phyloP scores from a whole-genome alignment of 1,140 invertebrate genomes.

The Drosophila suzukii region DNA sequence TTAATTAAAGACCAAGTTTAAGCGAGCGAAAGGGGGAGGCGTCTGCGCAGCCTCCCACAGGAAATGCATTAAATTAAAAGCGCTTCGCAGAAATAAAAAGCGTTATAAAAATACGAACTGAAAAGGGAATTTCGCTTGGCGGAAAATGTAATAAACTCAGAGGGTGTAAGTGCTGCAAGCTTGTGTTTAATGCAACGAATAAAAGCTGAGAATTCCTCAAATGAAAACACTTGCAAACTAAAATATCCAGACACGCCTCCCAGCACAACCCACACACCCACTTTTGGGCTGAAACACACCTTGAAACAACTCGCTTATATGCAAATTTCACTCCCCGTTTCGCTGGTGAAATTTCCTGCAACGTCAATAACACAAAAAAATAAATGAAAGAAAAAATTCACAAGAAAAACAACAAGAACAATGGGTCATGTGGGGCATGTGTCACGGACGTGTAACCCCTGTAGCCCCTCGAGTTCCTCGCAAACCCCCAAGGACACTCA shows the following conservation, averaged over 20 bases:
- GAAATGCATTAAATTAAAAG: conserved; percentile 72
- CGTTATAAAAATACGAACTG: conserved; percentile 19
- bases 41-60: conserved; percentile 26
- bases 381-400: conserved; percentile 13
- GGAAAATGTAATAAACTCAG: conserved; percentile 52
- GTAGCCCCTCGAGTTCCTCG: not conserved
- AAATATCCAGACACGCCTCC: conserved; percentile 38
- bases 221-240: conserved; percentile 48
- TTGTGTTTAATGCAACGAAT: conserved; percentile 49
- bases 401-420: conserved; percentile 24
- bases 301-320: conserved; percentile 36
- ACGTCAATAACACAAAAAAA: conserved; percentile 27
- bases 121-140: conserved; percentile 31
- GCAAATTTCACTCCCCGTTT: conserved; percentile 25
- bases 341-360: conserved; percentile 23
- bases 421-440: conserved; percentile 33
- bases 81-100: conserved; percentile 32
- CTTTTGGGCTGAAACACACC: conserved; percentile 21
- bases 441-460: conserved; percentile 42
- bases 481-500: conserved; percentile 34
- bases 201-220: conserved; percentile 24
- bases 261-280: not conserved
- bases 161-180: conserved; percentile 43
- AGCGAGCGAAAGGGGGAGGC: conserved; percentile 19
- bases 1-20: conserved; percentile 49